Conservation (phyloP, 2,797 vertebrate genomes). For the Saguinus oedipus region DNA sequence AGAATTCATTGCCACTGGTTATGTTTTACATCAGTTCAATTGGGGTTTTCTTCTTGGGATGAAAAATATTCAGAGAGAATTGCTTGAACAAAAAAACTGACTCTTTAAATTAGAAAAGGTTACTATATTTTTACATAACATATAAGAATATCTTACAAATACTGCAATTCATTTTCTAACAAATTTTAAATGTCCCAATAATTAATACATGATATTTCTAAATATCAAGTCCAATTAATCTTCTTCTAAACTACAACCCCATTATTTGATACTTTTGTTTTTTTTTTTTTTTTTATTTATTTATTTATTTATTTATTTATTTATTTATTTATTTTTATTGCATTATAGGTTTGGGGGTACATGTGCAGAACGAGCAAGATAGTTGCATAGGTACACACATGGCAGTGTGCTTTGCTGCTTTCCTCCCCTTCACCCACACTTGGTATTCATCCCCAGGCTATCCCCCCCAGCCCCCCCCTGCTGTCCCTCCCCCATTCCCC, state of each 20-base stretch:
- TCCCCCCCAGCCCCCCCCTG: too few relatives aligned
- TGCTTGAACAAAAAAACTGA: not conserved
- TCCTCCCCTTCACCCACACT: too few relatives aligned
- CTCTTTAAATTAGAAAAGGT: conserved; percentile 25
- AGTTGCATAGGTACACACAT: too few relatives aligned
- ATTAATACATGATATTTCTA: not conserved
- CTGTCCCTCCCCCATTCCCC: too few relatives aligned
- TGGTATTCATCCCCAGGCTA: too few relatives aligned
- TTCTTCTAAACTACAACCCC: not conserved
- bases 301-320: too few relatives aligned
- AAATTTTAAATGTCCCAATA: conserved; percentile 27
- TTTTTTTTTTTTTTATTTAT: too few relatives aligned
- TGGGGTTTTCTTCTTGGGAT: not conserved
- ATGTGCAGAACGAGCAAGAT: too few relatives aligned
- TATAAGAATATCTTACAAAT: not conserved
- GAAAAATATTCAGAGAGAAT: not conserved
- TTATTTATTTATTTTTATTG: too few relatives aligned
- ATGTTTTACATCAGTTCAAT: conserved; percentile 6
- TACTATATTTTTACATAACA: not conserved
- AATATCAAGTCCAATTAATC: not conserved
- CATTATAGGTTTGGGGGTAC: too few relatives aligned
- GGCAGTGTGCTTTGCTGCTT: too few relatives aligned
- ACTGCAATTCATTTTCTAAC: not conserved
- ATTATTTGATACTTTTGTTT: not conserved
- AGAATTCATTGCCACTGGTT: conserved; percentile 16